A percentile compares a stretch with the other conserved stretches of the same genome.
Evolutionary conservation across 1,140 invertebrate genomes (phyloP).

Genomic region (Ericerus pela): DNA sequence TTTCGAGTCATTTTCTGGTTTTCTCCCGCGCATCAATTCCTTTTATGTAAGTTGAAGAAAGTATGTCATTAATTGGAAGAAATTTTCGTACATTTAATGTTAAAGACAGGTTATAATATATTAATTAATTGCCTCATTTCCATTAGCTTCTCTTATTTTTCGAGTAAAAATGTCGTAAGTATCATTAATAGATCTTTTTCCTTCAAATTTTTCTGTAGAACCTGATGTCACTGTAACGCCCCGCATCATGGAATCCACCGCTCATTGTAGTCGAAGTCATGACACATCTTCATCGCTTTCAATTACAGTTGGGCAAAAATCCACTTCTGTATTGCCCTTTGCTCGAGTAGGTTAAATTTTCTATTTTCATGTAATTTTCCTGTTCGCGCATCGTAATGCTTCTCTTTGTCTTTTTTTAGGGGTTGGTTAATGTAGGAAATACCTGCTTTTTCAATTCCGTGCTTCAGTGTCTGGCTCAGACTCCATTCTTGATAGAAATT

Average conservation of each 20-base stretch:
- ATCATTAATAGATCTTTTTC: no score
- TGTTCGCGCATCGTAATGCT: neutral
- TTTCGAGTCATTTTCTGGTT: no score
- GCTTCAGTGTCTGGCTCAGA: conserved; percentile 78
- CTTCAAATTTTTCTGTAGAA: no score
- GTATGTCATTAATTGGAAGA: no score
- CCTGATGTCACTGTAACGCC: no score
- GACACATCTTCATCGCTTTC: neutral
- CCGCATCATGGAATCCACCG: neutral
- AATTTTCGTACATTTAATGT: no score
- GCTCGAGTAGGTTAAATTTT: conserved; percentile 2
- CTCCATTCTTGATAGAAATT: conserved; percentile 57
- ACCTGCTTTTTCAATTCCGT: conserved; percentile 96
- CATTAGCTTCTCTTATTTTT: no score
- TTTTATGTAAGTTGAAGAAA: no score
- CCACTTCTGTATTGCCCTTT: neutral
- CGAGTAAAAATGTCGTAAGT: no score
- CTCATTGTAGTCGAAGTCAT: neutral
- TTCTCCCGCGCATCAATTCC: no score
- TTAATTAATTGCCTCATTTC: no score
- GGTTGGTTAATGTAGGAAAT: conserved; percentile 76
- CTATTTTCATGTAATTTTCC: neutral
- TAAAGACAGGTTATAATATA: no score
- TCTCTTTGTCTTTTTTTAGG: conserved; percentile 32
- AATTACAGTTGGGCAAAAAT: neutral